Conservation (phyloP, 2,888 invertebrate species). For the Drosophila koepferae region DNA sequence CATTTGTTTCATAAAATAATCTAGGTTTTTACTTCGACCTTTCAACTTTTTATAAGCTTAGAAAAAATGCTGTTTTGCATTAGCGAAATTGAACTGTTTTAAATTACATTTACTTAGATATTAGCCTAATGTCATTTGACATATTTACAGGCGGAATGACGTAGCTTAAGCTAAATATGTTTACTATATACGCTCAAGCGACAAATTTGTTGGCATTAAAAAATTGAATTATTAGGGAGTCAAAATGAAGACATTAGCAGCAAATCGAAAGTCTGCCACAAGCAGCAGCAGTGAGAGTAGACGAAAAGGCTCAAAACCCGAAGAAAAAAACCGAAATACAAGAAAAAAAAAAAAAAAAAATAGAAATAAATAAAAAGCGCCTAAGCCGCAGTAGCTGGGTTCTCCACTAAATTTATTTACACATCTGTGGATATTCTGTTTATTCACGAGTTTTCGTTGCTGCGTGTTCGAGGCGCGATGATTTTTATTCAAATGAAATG, state of each 20-base stretch:
- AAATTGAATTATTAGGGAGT: conserved; percentile 54
- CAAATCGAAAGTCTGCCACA: conserved; percentile 15
- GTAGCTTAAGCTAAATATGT: conserved; percentile 36
- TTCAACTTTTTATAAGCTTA: no score
- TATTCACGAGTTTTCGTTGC: conserved; percentile 72
- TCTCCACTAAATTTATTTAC: conserved; percentile 67
- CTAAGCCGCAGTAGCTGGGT: conserved; percentile 18
- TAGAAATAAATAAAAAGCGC: neutral
- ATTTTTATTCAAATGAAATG: conserved; percentile 54
- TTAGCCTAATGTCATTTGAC: neutral
- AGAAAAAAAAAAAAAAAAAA: neutral
- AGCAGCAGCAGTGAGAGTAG: conserved; percentile 5
- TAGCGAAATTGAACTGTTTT: neutral
- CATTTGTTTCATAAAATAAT: no score
- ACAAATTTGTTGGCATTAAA: conserved; percentile 38
- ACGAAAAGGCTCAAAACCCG: neutral
- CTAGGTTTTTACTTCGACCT: no score
- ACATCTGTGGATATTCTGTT: conserved; percentile 76
- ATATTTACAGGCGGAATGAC: conserved; percentile 8
- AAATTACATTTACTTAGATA: neutral
- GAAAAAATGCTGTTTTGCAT: neutral
- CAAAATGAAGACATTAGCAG: conserved; percentile 5
- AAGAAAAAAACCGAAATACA: neutral
- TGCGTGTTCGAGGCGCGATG: conserved; percentile 39
- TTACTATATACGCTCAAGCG: conserved; percentile 41